Evolutionary conservation across 2,113 vertebrate species (phyloP).

Genomic region (Dipodomys spectabilis): DNA sequence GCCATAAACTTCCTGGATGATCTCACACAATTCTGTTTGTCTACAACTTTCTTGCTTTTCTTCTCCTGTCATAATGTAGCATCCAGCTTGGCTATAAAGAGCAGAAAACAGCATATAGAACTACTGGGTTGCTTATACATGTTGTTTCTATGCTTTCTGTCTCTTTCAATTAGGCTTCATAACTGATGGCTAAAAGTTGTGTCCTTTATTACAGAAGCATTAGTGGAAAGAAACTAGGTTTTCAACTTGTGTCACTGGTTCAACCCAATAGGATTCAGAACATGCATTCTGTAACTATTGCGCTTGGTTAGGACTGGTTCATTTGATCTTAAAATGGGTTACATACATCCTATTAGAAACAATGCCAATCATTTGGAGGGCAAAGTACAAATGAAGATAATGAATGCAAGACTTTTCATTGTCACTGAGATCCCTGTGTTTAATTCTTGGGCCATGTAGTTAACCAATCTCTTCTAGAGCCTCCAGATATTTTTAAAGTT

Average conservation of each 20-base stretch:
- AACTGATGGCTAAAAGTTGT: background rate
- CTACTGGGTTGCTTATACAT: background rate
- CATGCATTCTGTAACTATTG: background rate
- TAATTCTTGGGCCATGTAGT: background rate
- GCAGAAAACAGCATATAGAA: background rate
- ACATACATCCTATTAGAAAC: background rate
- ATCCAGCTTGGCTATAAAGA: background rate
- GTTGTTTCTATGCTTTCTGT: background rate
- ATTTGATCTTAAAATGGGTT: background rate
- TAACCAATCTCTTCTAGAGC: slow-evolving; percentile 60
- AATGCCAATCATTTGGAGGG: background rate
- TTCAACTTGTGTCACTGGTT: background rate
- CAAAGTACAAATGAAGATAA: background rate
- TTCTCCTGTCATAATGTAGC: background rate
- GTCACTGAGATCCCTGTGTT: background rate
- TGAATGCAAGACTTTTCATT: background rate
- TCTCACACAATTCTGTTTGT: background rate
- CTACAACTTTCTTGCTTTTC: background rate
- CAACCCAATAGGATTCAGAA: background rate
- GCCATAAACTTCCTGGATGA: background rate
- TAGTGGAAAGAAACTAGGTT: background rate
- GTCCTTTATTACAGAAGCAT: background rate
- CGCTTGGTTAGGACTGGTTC: background rate
- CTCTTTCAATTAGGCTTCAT: background rate
- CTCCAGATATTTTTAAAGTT: slow-evolving; percentile 57